These are phyloP conservation scores for Athrips mouffetella DNA, from an alignment of 2,888 invertebrate species.

Conservation along the genomic window DNA sequence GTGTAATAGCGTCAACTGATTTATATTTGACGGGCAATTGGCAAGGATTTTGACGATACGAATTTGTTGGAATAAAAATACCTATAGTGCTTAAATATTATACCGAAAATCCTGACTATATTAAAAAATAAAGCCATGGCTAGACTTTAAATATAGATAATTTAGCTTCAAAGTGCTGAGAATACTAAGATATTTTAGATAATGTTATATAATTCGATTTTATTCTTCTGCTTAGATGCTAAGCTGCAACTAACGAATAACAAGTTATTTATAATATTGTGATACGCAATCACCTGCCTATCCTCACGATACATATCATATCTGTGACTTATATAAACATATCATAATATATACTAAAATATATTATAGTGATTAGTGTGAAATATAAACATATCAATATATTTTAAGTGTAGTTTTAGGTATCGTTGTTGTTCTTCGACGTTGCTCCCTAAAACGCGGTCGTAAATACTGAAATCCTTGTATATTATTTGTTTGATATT, in stretches of 20 bases:
- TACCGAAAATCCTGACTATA: no score
- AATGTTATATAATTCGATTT: neutral
- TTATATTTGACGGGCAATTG: no score
- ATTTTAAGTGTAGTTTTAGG: constrained; percentile 61
- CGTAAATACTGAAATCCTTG: constrained; percentile 18
- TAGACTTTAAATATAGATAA: no score
- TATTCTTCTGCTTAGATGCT: neutral
- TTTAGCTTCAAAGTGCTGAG: neutral
- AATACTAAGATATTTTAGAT: neutral
- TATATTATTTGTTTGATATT: neutral
- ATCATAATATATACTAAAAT: constrained; percentile 40
- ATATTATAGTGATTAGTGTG: constrained; percentile 34
- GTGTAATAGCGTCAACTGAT: no score
- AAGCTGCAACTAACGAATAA: neutral
- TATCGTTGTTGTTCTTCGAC: constrained; percentile 70
- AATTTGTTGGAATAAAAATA: no score
- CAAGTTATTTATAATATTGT: neutral
- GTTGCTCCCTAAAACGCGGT: constrained; percentile 43
- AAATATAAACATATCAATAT: constrained; percentile 51
- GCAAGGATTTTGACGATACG: no score
- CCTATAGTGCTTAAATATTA: no score
- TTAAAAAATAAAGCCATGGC: no score
- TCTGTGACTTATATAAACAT: constrained; percentile 41
- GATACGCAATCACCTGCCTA: constrained; percentile 10
- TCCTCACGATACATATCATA: constrained; percentile 48